Evolutionary conservation across 2,888 invertebrate species (phyloP), one percentile per base, ranked within the genome.

Genomic region (Parnassius apollo): DNA sequence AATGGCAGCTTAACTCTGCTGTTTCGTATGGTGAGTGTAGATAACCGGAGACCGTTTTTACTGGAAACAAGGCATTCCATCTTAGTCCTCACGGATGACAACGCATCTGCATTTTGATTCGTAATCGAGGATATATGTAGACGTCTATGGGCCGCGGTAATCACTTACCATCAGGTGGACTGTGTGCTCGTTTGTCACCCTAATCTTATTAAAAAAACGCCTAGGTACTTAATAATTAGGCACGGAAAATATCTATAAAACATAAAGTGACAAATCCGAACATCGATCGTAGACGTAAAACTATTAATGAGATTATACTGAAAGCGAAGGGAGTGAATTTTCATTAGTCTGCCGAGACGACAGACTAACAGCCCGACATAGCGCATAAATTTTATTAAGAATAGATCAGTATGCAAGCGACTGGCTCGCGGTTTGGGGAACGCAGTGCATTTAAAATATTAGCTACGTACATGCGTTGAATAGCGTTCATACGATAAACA

Each of bases 391-490:
- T 55, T n/a, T 45, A 44, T 13, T 59, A 46, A 59, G 62, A 62
- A 63, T 59, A 63, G 63, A 59, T 63, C 63, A 63, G 63, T 46
- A 63, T 63, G 63, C 59, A 56, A 10, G 46, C 44, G 42, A 44
- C 11, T 48, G 25, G 53, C 12, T 52, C 12, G 60, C 45, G 48
- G 51, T 59, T 58, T 63, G 13, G 62, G 13, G 52, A 57, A 54
- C 13, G 50, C 18, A 9, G 4, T 42, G 57, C 48, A 58, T 62
- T 58, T 35, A 18, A 53, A 46, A 46, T 63, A 54, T 46, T 12
- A 45, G 12, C 22, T 42, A 42, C n/a, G n/a, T 18, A 56, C 52
- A 52, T 57, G 53, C n/a, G 49, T 18, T 22, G 62, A 52, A 62
- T 52, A 48, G 1, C 42, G 57, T 62, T 62, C 57, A 57, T 57